phyloP scores from a whole-genome alignment of 2,888 invertebrate genomes.

The Drosophila longiperda region DNA sequence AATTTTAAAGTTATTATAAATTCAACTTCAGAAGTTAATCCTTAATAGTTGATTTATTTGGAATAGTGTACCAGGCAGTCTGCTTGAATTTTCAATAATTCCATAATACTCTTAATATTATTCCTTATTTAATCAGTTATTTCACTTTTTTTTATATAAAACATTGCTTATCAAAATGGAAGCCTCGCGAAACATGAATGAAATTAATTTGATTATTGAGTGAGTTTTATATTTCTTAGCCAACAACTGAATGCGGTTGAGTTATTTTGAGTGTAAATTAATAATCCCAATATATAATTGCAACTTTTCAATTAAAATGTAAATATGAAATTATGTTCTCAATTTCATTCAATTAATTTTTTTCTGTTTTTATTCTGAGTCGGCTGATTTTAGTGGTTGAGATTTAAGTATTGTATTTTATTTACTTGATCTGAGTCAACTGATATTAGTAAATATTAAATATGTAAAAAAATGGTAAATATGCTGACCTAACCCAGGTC shows the following conservation, averaged over 20 bases:
- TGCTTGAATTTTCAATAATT: background rate
- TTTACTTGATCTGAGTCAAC: background rate
- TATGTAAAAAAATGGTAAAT: background rate
- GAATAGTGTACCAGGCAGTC: background rate
- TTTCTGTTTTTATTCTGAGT: no score
- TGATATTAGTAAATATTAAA: background rate
- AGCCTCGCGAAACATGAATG: background rate
- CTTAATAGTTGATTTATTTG: background rate
- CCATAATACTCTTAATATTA: background rate
- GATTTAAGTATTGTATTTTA: background rate
- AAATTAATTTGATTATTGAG: background rate
- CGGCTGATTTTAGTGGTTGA: background rate
- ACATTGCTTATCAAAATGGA: background rate
- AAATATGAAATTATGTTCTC: background rate
- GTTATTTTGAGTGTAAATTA: background rate
- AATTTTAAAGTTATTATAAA: background rate
- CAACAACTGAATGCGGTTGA: background rate
- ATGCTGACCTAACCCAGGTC: background rate
- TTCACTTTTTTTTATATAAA: background rate
- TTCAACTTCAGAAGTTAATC: background rate
- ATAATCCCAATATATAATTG: no score
- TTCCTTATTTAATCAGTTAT: background rate
- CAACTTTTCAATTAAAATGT: background rate
- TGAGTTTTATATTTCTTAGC: accelerated
- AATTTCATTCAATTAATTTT: no score